These are phyloP conservation scores for Setophaga kirtlandii DNA, from an alignment of 2,113 vertebrate genomes.

Conservation along the genomic window DNA sequence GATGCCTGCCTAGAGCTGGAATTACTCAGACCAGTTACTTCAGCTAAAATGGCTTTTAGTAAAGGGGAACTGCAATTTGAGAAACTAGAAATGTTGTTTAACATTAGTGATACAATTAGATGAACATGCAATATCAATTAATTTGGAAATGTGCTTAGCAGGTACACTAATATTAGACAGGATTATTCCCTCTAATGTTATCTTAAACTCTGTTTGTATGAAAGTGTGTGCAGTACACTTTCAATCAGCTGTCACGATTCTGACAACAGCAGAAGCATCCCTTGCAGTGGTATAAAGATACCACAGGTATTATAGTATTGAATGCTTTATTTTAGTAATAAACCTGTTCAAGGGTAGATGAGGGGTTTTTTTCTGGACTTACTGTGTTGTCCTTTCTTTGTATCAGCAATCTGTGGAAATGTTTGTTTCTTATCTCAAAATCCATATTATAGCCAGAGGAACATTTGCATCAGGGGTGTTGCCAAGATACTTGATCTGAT, in stretches of 20 bases:
- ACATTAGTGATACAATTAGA: neutral
- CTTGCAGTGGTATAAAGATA: neutral
- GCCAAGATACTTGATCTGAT: neutral
- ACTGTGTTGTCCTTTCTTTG: neutral
- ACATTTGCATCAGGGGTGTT: neutral
- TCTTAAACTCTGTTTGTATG: neutral
- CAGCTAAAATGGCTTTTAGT: conserved; percentile 10
- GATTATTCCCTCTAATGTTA: neutral
- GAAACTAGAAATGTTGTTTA: neutral
- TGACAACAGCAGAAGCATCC: neutral
- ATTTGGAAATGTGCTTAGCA: neutral
- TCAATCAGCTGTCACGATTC: neutral
- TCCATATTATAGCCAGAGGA: neutral
- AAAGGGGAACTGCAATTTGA: neutral
- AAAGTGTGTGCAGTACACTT: neutral
- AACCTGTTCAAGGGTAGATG: neutral
- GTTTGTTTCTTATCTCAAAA: neutral
- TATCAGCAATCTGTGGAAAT: neutral
- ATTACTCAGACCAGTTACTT: neutral
- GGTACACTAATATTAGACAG: neutral
- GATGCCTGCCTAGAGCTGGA: neutral
- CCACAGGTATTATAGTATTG: neutral
- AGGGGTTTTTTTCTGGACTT: neutral
- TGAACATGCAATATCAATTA: neutral
- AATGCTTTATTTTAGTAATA: neutral